Evolutionary conservation across 2,797 vertebrate species (phyloP), one percentile per base, ranked within the genome.

Genomic region (Pseudomugil gertrudae): DNA sequence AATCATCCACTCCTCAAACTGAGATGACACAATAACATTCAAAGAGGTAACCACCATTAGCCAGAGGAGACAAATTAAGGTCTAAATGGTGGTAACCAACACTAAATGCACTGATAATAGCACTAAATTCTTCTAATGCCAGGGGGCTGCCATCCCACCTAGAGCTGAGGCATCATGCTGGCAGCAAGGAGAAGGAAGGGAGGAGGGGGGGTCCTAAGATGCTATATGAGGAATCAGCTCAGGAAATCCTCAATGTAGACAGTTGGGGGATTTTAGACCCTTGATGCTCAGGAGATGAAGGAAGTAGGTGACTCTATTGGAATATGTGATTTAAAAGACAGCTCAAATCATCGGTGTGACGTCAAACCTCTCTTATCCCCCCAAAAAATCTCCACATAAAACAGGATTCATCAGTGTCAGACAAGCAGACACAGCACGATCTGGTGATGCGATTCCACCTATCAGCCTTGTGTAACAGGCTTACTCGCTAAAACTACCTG

Each of bases 71-170:
- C 70, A 57, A 73, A 77, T 61, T 19, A 72, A 57, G 69, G 65
- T 69, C 79, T 80, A 79, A 92, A 83, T 33, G 54, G 85, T 35
- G 61, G 68, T 85, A 74, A 92, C 87, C 73, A 84, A 84, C 66
- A 78, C 66, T 62, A 74, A 86, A 83, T 71, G 80, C 62, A 33
- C 0, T 48, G 78, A 87, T 91, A 76, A 76, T 76, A 78, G 73
- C 38, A 61, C 61, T 80, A 61, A 91, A 77, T 76, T 57, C 69
- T 76, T 73, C 53, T 77, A 53, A 82, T 70, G 77, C 84, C 81
- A 67, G 40, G 82, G 17, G 70, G 65, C 43, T 69, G 73, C 71
- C 64, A 75, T 69, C 65, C 77, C 43, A 40, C 56, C 24, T 66
- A 61, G 62, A 84, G 74, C 56, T 74, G 75, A 73, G 69, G 62